Evolutionary conservation across 2,797 vertebrate genomes (phyloP), one percentile per base, ranked within the genome.

Genomic region (Parauchenoglanis punctatus): DNA sequence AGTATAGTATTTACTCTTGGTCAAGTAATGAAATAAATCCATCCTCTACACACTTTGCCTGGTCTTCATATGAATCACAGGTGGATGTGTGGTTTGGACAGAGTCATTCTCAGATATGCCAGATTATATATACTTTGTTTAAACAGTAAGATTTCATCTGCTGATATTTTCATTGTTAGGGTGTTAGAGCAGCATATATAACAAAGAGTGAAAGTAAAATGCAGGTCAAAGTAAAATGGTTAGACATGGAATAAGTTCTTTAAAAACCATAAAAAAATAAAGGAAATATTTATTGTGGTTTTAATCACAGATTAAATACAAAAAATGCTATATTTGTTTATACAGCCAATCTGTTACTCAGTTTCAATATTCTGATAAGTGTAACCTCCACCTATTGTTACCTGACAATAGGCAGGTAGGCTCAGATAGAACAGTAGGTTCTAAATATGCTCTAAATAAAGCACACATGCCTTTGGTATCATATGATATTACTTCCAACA

Each of bases 1-100:
- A 88, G 73, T 49, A 67, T 58, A 84, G 91, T 94, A 93, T 95
- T 95, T 94, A 95, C 94, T 93, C 95, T 93, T 91, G 88, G 91
- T 89, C 88, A 94, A 93, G 93, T 93, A 94, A 94, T 95, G 91
- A 95, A 94, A 95, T 92, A 91, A 91, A 90, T 77, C 70, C 87
- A 91, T 91, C 91, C 92, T 88, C 85, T 80, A 67, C 91, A 88
- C 89, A 91, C 88, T 49, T 92, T 93, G 90, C 89, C 86, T 0
- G 84, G 90, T 92, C 94, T 93, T 90, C 86, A 81, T 87, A 91
- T 92, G 93, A 95, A 88, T 92, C 92, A 88, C 91, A 82, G 90
- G 86, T 91, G 90, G 83, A 90, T 70, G 75, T 73, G 20, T n/a
- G 75, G 76, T 86, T 87, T 35, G 88, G 88, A 89, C 58, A 67